phyloP scores from a whole-genome alignment of 1,140 invertebrate species.

The Aradophagus sp. region DNA sequence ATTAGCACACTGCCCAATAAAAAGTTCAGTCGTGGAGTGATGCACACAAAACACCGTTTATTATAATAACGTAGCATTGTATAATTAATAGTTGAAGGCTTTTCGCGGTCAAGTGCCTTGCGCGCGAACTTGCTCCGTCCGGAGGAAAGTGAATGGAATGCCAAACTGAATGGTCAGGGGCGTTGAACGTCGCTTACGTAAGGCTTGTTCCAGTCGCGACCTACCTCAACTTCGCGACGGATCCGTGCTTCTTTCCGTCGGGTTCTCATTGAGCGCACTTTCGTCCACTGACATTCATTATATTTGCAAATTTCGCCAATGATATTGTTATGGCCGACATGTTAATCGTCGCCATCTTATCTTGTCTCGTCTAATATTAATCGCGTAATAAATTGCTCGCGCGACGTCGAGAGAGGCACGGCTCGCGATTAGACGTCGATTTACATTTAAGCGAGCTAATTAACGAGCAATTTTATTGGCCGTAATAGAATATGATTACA shows the following conservation, averaged over 20 bases:
- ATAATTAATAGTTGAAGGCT: conserved; percentile 7
- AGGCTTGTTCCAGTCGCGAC: conserved; percentile 23
- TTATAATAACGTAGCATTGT: conserved; percentile 9
- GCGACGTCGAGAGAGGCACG: too few species aligned
- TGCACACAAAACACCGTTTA: conserved; percentile 4
- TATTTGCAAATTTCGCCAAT: too few species aligned
- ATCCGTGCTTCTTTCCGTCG: neutral
- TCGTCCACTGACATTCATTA: too few species aligned
- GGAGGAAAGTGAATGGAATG: conserved; percentile 47
- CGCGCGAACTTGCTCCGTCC: conserved; percentile 26
- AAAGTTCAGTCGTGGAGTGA: too few species aligned
- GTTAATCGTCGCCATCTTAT: too few species aligned
- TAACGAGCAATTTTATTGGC: conserved; percentile 18
- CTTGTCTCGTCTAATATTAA: too few species aligned
- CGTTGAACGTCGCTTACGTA: conserved; percentile 31
- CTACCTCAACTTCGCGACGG: conserved; percentile 9
- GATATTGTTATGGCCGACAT: too few species aligned
- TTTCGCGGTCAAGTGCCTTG: conserved; percentile 46
- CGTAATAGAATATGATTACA: conserved; percentile 22
- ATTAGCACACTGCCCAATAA: too few species aligned
- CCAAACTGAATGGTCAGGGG: conserved; percentile 39
- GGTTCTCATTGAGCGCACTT: too few species aligned
- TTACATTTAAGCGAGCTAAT: too few species aligned
- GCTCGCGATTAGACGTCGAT: too few species aligned
- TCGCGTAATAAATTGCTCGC: too few species aligned